A percentile compares a stretch with the other conserved stretches of the same genome.
phyloP scores from a whole-genome alignment of 1,140 invertebrate genomes.

The Conus ventricosus region DNA sequence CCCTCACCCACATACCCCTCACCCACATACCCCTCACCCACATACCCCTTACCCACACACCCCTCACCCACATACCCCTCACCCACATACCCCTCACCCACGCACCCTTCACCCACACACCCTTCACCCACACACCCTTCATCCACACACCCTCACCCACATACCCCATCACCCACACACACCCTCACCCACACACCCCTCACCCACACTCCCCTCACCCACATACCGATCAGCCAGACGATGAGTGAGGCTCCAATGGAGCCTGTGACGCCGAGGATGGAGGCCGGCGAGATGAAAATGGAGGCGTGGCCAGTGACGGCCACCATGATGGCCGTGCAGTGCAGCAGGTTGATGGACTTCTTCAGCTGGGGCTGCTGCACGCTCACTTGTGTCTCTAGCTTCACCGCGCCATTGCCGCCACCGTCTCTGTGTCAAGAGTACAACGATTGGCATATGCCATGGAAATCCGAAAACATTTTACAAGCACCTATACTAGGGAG shows the following conservation, averaged over 20 bases:
- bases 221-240: conserved; percentile 87
- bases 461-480: not conserved
- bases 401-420: not conserved
- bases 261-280: conserved; percentile 57
- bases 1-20: no score
- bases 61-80: no score
- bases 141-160: not conserved
- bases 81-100: no score
- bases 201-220: not conserved
- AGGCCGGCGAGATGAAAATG: conserved; percentile 64
- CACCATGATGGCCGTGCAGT: conserved; percentile 63
- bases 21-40: no score
- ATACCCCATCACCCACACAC: not conserved
- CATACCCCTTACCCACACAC: no score
- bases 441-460: not conserved
- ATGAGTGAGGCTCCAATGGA: conserved; percentile 81
- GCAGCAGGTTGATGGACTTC: conserved; percentile 61
- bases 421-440: not conserved
- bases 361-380: conserved; percentile 51
- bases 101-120: no score
- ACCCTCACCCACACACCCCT: not conserved
- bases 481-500: not conserved
- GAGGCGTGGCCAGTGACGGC: conserved; percentile 68
- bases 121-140: no score
- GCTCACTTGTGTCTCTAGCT: not conserved